A percentile compares a stretch with the other conserved stretches of the same genome.
Conservation (phyloP, 2,113 vertebrate genomes). For the Albula glossodonta region DNA sequence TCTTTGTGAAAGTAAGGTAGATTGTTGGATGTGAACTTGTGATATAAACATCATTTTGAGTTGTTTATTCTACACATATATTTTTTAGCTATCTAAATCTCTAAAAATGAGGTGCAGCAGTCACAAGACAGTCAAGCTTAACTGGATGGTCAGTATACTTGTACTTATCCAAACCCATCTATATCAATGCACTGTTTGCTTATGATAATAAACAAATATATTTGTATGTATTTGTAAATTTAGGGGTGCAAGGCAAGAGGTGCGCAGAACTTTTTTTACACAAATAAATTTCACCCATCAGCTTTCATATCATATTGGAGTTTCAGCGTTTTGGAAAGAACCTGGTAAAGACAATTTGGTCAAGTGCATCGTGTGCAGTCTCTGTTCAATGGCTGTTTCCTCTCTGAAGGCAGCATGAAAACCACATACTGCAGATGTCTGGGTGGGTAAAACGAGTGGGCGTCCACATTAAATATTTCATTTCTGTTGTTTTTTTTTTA, state of each 20-base stretch:
- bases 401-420: neutral
- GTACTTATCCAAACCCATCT: no score
- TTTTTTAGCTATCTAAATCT: no score
- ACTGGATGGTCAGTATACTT: no score
- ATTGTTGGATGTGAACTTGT: no score
- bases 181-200: no score
- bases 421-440: slow-evolving; percentile 13
- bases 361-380: neutral
- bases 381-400: neutral
- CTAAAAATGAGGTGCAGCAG: no score
- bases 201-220: no score
- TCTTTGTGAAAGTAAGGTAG: neutral
- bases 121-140: no score
- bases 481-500: neutral
- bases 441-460: neutral
- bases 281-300: neutral
- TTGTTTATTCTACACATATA: no score
- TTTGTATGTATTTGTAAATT: no score
- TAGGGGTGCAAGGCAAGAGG: neutral
- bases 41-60: no score
- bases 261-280: neutral
- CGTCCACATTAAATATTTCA: neutral
- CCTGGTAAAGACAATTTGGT: neutral
- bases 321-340: neutral
- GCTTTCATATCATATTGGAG: neutral